Percentiles rank a stretch among this genome's conserved stretches.
Evolutionary conservation across 2,888 invertebrate genomes (phyloP).

Genomic region (Cylindroiulus punctatus): DNA sequence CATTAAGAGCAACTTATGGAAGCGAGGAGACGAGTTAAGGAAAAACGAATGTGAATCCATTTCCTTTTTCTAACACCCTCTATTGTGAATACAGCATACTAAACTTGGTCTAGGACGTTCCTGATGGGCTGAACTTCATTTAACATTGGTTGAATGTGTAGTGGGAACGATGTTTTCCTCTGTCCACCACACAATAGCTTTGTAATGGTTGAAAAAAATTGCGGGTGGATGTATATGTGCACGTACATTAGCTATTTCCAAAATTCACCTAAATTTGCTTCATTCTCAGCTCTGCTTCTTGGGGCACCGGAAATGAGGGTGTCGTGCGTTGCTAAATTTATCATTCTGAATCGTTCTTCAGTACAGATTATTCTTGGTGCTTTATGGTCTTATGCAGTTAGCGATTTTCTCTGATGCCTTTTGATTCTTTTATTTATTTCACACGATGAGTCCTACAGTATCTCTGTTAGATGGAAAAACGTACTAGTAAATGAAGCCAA

Average conservation of each 20-base stretch:
- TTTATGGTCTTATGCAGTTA: too few species aligned
- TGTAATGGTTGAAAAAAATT: background rate
- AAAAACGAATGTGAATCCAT: conserved; percentile 18
- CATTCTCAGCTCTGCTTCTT: background rate
- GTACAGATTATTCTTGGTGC: too few species aligned
- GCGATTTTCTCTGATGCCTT: too few species aligned
- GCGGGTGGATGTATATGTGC: background rate
- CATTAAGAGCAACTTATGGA: background rate
- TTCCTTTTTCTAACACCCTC: background rate
- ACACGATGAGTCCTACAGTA: too few species aligned
- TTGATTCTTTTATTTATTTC: too few species aligned
- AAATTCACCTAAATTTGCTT: background rate
- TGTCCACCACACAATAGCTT: background rate
- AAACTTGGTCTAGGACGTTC: background rate
- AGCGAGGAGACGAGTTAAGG: background rate
- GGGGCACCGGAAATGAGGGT: background rate
- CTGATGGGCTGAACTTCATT: background rate
- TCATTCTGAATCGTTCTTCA: background rate
- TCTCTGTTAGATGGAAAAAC: too few species aligned
- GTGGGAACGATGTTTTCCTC: background rate
- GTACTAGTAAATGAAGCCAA: too few species aligned
- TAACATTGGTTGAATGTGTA: background rate
- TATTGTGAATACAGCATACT: background rate
- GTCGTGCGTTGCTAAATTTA: background rate
- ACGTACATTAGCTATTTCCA: background rate